Evolutionary conservation across 2,888 invertebrate species (phyloP), one percentile per base, ranked within the genome.

Genomic region (Clitarchus hookeri): DNA sequence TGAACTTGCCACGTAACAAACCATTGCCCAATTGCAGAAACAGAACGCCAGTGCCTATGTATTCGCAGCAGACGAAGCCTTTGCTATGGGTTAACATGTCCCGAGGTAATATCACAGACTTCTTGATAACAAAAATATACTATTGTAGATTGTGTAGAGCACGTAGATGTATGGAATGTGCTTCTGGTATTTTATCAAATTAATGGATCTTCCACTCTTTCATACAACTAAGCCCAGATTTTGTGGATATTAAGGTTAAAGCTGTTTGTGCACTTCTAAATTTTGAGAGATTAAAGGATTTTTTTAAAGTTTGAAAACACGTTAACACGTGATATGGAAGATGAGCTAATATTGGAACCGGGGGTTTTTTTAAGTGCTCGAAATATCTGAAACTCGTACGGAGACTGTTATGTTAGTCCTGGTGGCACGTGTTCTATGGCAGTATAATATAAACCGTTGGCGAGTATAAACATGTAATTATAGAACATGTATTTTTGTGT

Each of bases 111-210:
- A 27, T 16, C 19, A 25, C 3, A 12, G 26, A 80, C 16, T 25
- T 6, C 26, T 9, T 12, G 2, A 27, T 36, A 16, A 26, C 16
- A 36, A 80, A 26, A 80, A 36, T 6, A 11, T 9, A 8, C 8
- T 25, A 36, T 6, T 80, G 11, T 26, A 80, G 26, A 6, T 80
- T 80, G 44, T 26, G 19, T 36, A 80, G 80, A 26, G 80, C 80
- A 26, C 80, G 80, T 3, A 0, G 26, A 44, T 80, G n/a, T 80
- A 4, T 25, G 8, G 80, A 80, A 23, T 80, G 80, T 44, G 80
- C 80, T 8, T 80, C 25, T 80, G 80, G 27, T 25, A 80, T 80
- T 80, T 44, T 80, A 44, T 80, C 80, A 26, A 80, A 80, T 80
- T 25, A 80, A 80, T 80, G 12, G 80, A 6, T 80, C 2, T 80